A percentile compares a stretch with the other conserved stretches of the same genome.
Conservation (phyloP, 2,113 vertebrate species). For the Capra hircus region DNA sequence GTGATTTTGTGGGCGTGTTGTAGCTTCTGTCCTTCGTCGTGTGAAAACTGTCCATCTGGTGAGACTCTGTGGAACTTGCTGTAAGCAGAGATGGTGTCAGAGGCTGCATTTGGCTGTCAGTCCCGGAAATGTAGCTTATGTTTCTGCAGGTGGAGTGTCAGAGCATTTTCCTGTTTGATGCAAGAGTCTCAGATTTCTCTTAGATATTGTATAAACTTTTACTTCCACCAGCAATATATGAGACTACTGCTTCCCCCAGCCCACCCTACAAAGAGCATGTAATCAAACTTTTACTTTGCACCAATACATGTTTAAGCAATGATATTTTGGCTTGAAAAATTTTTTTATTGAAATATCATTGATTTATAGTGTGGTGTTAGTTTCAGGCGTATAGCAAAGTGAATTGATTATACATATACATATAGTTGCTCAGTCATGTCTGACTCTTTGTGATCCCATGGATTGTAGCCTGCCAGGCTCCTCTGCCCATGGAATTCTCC, state of each 20-base stretch:
- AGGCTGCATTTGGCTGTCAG: neutral
- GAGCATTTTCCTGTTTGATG: neutral
- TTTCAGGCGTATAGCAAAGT: neutral
- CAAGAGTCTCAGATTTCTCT: slow-evolving; percentile 3
- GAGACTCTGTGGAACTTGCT: neutral
- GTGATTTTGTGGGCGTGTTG: neutral
- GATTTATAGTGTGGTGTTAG: neutral
- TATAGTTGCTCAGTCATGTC: neutral
- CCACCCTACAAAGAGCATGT: neutral
- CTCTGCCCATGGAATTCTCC: neutral
- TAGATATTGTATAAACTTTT: neutral
- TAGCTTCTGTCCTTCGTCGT: neutral
- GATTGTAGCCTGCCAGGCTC: neutral
- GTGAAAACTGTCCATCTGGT: slow-evolving; percentile 39
- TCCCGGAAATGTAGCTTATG: neutral
- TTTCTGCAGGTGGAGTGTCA: slow-evolving; percentile 44
- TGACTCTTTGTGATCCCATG: neutral
- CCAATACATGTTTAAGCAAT: neutral
- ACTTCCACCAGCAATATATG: neutral
- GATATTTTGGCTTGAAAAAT: neutral
- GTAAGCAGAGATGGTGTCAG: slow-evolving; percentile 28
- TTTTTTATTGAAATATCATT: neutral
- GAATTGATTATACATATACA: neutral
- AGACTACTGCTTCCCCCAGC: neutral
- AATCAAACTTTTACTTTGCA: neutral